Percentiles rank a stretch among this genome's conserved stretches.
These are phyloP conservation scores for Hyperoplus immaculatus DNA, from an alignment of 2,797 vertebrate genomes.

Conservation along the genomic window DNA sequence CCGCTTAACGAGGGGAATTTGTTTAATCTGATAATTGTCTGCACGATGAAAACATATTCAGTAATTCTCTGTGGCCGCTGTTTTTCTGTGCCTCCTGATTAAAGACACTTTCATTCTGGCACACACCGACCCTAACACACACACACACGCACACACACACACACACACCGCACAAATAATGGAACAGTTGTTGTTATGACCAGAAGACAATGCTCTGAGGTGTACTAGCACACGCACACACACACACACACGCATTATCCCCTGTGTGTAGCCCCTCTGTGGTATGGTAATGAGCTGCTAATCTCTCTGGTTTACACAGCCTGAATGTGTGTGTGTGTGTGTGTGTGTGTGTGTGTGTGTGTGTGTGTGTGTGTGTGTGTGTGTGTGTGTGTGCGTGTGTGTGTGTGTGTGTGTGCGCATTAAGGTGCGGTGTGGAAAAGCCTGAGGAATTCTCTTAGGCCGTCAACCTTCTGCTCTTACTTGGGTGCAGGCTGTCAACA, in stretches of 20 bases:
- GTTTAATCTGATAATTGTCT: constrained; percentile 81
- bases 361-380: constrained; percentile 10
- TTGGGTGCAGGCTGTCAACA: constrained; percentile 82
- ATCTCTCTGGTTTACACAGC: constrained; percentile 83
- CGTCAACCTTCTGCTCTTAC: constrained; percentile 83
- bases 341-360: constrained; percentile 30
- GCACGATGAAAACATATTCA: constrained; percentile 76
- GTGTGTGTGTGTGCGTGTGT: constrained; percentile 47
- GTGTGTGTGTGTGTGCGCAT: constrained; percentile 18
- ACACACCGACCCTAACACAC: constrained; percentile 40
- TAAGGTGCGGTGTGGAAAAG: constrained; percentile 79
- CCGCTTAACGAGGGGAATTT: constrained; percentile 76
- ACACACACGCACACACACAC: constrained; percentile 25
- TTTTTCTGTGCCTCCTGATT: constrained; percentile 75
- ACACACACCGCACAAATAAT: constrained; percentile 58
- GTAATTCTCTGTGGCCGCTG: constrained; percentile 69
- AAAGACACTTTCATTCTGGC: constrained; percentile 74
- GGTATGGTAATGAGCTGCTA: constrained; percentile 86
- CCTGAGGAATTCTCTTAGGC: constrained; percentile 83
- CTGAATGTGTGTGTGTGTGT: constrained; percentile 66
- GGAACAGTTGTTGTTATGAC: constrained; percentile 82
- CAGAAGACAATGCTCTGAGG: constrained; percentile 79
- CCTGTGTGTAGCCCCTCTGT: constrained; percentile 76
- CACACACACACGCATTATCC: constrained; percentile 60
- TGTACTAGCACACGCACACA: constrained; percentile 58